Base-by-base conservation (phyloP, 2,888 invertebrate genomes). In the Drosophila demipolita region DNA sequence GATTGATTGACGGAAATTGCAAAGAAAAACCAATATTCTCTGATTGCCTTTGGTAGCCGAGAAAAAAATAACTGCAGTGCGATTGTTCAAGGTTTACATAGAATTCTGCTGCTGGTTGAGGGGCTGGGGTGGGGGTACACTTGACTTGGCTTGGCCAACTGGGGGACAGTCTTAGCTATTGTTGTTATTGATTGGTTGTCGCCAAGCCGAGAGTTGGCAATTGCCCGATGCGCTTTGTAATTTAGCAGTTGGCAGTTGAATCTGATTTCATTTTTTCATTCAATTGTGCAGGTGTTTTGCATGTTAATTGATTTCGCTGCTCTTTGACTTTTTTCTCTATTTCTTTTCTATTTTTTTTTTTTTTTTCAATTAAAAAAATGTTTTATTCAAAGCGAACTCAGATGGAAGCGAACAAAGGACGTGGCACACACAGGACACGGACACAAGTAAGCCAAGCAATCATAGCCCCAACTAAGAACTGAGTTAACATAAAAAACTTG, bases 241-340 rank as follows among this genome's bases (percentile, higher is more conserved):
- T 17, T 59, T 45, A 55, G n/a, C 66, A 20, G 45, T 52, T 64
- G 26, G 42, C 53, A 49, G 45, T 35, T 55, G 60, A 48, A 49
- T 38, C 76, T 61, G 75, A 74, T 69, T 74, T 74, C 73, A 86
- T 73, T 83, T 73, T 83, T 81, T 89, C 76, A 89, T 83, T 87
- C 79, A 89, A 81, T 87, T 87, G 59, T 60, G 73, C 68, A 67
- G 73, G 87, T 89, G 61, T 85, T 85, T 87, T 89, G 77, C 89
- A 80, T 90, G 82, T 90, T 88, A 87, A 90, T 88, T 84, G 84
- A 84, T 81, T 87, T 86, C 67, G 78, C 63, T 69, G 38, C 57
- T 52, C 62, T 40, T 66, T 61, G 45, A 11, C 36, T 55, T 62
- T 64, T 64, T 33, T 42, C 15, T 23, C 36, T 49, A 50, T 62